Evolutionary conservation across 1,140 invertebrate species (phyloP).

Genomic region (Macrobrachium rosenbergii): DNA sequence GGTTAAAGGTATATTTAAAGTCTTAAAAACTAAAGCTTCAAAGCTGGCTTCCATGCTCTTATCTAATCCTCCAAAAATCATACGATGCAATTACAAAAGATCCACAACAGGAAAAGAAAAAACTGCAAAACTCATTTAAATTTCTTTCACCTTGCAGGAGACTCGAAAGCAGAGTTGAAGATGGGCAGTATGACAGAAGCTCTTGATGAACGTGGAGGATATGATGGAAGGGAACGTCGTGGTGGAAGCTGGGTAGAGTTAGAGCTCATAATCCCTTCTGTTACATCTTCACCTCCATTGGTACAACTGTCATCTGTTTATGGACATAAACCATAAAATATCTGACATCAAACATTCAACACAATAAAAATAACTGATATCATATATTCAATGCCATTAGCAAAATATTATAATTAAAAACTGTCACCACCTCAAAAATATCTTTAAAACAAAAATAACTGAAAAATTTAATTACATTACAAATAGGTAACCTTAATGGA

Average conservation of each 20-base stretch:
- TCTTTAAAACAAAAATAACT: no score
- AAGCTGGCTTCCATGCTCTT: no score
- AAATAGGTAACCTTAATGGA: no score
- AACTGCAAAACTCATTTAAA: no score
- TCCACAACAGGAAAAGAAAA: no score
- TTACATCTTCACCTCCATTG: conserved; percentile 65
- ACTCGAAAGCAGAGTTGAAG: conserved; percentile 80
- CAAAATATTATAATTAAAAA: background rate
- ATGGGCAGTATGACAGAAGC: conserved; percentile 84
- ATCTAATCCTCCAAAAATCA: no score
- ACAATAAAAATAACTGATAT: background rate
- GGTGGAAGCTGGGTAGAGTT: conserved; percentile 63
- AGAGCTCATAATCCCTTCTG: conserved; percentile 67
- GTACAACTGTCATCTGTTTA: conserved; percentile 49
- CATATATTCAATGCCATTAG: background rate
- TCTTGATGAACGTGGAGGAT: conserved; percentile 79
- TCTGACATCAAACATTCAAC: background rate
- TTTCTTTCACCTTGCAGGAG: conserved; percentile 73
- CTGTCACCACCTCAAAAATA: no score
- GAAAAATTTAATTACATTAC: no score
- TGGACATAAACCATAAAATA: background rate
- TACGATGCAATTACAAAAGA: no score
- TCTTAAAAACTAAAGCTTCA: no score
- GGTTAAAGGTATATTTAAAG: no score
- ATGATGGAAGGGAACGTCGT: conserved; percentile 75